Evolutionary conservation across 2,888 invertebrate species (phyloP).

Genomic region (Himalopsyche japonica): DNA sequence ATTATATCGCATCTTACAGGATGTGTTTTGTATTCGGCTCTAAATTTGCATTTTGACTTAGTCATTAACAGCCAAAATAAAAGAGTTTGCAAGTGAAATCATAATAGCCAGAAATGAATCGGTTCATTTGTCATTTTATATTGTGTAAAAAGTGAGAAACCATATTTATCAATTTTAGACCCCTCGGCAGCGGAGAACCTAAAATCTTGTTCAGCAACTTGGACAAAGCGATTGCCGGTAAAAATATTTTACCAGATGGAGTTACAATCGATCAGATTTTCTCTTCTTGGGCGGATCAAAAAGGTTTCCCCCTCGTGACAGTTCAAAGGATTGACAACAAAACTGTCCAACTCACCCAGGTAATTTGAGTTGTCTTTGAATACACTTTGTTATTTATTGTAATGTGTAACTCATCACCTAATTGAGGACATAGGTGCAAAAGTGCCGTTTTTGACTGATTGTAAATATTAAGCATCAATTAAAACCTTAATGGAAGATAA

Average conservation of each 20-base stretch:
- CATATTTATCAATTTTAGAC: conserved; percentile 44
- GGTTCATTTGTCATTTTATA: no score
- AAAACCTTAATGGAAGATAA: no score
- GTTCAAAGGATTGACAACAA: conserved; percentile 44
- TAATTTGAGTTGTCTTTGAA: conserved; percentile 40
- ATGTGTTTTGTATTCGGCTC: no score
- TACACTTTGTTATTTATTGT: not conserved
- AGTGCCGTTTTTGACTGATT: no score
- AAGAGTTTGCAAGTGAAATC: no score
- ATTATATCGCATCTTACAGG: no score
- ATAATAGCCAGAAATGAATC: no score
- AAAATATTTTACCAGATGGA: conserved; percentile 48
- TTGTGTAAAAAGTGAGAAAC: no score
- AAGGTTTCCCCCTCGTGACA: conserved; percentile 74
- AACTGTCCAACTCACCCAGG: conserved; percentile 51
- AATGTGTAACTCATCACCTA: not conserved
- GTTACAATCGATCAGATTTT: conserved; percentile 60
- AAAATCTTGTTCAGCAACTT: conserved; percentile 46
- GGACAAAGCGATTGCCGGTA: conserved; percentile 44
- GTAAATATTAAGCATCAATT: no score
- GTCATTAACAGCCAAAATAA: no score
- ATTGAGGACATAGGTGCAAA: no score
- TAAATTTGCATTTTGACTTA: no score
- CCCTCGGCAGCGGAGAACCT: conserved; percentile 49
- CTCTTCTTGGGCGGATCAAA: conserved; percentile 75